Percentiles rank a stretch among this genome's conserved stretches.
These are phyloP conservation scores for Clarias pachynema DNA, from an alignment of 2,797 vertebrate species.

Conservation along the genomic window DNA sequence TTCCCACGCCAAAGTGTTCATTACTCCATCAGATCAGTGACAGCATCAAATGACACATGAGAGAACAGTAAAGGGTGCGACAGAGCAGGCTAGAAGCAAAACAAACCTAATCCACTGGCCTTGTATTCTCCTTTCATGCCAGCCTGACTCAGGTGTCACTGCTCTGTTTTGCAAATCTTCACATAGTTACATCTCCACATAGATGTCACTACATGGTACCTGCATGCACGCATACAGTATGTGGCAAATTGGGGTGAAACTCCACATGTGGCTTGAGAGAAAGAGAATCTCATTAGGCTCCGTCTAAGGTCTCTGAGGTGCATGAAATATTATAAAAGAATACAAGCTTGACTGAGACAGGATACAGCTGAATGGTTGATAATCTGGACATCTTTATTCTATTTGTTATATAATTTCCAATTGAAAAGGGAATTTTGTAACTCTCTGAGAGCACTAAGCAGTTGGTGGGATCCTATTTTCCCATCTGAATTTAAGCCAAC, in stretches of 20 bases:
- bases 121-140: constrained; percentile 10
- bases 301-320: constrained; percentile 1
- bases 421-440: not conserved
- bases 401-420: not conserved
- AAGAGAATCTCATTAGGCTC: not conserved
- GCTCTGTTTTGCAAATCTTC: constrained; percentile 7
- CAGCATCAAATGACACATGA: constrained; percentile 49
- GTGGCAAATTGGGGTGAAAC: not conserved
- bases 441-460: not conserved
- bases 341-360: not conserved
- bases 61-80: constrained; percentile 28
- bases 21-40: constrained; percentile 43
- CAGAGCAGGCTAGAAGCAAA: constrained; percentile 40
- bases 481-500: constrained; percentile 12
- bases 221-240: constrained; percentile 19
- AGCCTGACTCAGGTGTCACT: constrained; percentile 32
- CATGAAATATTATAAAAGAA: not conserved
- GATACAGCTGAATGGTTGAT: not conserved
- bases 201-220: not conserved
- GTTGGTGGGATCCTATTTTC: not conserved
- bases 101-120: constrained; percentile 49
- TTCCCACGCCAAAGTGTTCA: constrained; percentile 40
- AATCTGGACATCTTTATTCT: not conserved
- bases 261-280: not conserved
- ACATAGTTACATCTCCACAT: not conserved